Base-by-base conservation (phyloP, 1,140 invertebrate species). In the Lutraria rhynchaena region DNA sequence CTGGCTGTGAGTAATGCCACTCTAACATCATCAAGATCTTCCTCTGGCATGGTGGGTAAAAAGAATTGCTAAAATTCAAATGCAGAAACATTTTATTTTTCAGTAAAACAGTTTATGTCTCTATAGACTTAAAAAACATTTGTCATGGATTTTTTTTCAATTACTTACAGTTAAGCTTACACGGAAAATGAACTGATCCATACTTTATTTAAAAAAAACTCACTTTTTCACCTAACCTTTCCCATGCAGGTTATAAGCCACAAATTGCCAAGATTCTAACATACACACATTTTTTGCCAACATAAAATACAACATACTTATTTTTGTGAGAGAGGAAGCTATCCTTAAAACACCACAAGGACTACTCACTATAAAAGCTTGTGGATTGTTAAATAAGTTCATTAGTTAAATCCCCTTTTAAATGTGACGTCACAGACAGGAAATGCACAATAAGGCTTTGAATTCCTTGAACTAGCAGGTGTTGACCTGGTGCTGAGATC, bases 21-120 rank as follows among this genome's bases (percentile, higher is more conserved):
- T 71, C 76, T 86, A 13, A 86, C 70, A 13, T 87, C 77, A 29
- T 61, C 58, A 19, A 87, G 33, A 57, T 88, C 81, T 83, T 88
- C 85, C 65, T 88, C 74, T 35, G 85, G 87, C 87, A 87, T 87
- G 29, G 86, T 86, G 24, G 86, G 86, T 27, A 87, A 65, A 61
- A 83, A 74, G 15, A 55, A 41, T 31, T 67, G 60, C 85, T 86
- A 37, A 11, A 77, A 57, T 2, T 15, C n/a, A n/a, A n/a, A n/a
- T n/a, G n/a, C n/a, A n/a, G n/a, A n/a, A n/a, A n/a, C n/a, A n/a
- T n/a, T n/a, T n/a, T n/a, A n/a, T n/a, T n/a, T n/a, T n/a, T n/a
- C n/a, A n/a, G n/a, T n/a, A n/a, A n/a, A n/a, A n/a, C n/a, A n/a
- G n/a, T n/a, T n/a, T n/a, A n/a, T n/a, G n/a, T n/a, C n/a, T n/a